A percentile compares a stretch with the other conserved stretches of the same genome.
Conservation (phyloP, 2,113 vertebrate species). For the Chloropsis cyanopogon region DNA sequence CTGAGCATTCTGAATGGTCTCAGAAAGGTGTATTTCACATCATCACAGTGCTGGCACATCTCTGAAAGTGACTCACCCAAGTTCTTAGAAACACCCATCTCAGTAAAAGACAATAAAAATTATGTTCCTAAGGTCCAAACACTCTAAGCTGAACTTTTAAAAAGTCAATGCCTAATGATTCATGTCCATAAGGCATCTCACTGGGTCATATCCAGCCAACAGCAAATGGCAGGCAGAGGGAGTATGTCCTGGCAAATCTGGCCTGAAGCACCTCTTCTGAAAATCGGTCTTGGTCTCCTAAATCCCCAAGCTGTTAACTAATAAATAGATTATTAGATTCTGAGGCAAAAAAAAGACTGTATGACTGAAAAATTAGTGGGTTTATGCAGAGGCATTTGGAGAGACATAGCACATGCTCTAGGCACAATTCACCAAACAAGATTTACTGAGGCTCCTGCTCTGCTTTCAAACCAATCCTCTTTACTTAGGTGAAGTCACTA, state of each 20-base stretch:
- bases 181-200: neutral
- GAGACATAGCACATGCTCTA: neutral
- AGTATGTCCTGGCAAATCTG: neutral
- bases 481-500: neutral
- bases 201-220: neutral
- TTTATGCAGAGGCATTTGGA: neutral
- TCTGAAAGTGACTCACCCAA: neutral
- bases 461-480: neutral
- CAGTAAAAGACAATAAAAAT: neutral
- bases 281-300: neutral
- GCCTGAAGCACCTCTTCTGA: neutral
- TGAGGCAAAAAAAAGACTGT: neutral
- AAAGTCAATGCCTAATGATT: neutral
- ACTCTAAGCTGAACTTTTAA: neutral
- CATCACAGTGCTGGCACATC: neutral
- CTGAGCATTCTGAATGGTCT: neutral
- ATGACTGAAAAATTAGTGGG: neutral
- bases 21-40: neutral
- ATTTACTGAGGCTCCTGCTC: neutral
- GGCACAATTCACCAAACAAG: neutral
- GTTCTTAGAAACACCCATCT: neutral
- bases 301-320: neutral
- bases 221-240: neutral
- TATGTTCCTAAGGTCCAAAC: neutral
- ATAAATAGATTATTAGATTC: neutral